Base-by-base conservation (phyloP, 2,888 invertebrate genomes). In the Amblyjoppa fuscipennis region DNA sequence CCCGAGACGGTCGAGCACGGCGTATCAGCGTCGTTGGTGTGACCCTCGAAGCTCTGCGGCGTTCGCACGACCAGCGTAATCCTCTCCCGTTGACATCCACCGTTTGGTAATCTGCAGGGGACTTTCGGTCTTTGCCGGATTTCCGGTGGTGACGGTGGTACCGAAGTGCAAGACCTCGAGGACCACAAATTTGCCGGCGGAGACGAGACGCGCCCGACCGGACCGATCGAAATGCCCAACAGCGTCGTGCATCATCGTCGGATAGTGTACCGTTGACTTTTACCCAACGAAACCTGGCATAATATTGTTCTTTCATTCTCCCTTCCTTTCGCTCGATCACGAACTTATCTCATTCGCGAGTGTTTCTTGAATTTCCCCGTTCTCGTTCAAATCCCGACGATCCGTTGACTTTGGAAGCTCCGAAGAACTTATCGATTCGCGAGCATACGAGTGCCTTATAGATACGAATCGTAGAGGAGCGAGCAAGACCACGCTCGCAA, bases 341-440 rank as follows among this genome's bases (percentile, higher is more conserved):
- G 13, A 28, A 41, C 64, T 3, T 16, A 34, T 73, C 53, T 28
- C 51, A 49, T 20, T 49, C 59, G 28, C 45, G 53, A 66, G 49
- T 64, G 66, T 34, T 5, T 4, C 16, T 5, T 9, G 68, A 20
- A 9, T 45, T 6, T 41, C 0, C 13, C 6, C 16, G 64, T 70
- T 28, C n/a, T 16, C 34, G 28, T 49, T 53, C 49, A 1, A n/a
- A 13, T 66, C 45, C 53, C 53, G 69, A 74, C 73, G 51, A 41
- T 79, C 59, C 16, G 45, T 73, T 38, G 73, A 56, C 78, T 78
- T 68, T 78, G 51, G 45, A 49, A 53, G 61, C 41, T 20, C 20
- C 41, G 16, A 38, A 56, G 49, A 68, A 68, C 66, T 53, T 75
- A 80, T 80, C 84, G 84, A 77, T 82, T 71, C 49, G 69, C 66